A percentile compares a stretch with the other conserved stretches of the same genome.
These are phyloP conservation scores for Danio kyathit DNA, from an alignment of 2,797 vertebrate species.

Conservation along the genomic window DNA sequence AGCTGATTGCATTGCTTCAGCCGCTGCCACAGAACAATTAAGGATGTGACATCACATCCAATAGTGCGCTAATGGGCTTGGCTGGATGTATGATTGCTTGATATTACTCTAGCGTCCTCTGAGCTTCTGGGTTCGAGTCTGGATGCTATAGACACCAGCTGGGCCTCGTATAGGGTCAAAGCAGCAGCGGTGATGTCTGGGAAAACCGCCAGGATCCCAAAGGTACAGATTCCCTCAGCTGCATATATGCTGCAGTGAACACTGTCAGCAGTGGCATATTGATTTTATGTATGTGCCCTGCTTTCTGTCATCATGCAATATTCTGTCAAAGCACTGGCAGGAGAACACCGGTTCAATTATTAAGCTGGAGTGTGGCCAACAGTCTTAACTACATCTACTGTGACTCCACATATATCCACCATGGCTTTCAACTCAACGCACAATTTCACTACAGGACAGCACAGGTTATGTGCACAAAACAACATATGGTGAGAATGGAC, in stretches of 20 bases:
- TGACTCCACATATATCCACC: constrained; percentile 10
- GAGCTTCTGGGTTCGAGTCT: constrained; percentile 12
- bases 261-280: constrained; percentile 46
- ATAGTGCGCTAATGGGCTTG: constrained; percentile 59
- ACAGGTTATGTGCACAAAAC: not conserved
- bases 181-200: constrained; percentile 8
- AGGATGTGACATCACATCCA: constrained; percentile 64
- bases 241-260: constrained; percentile 39
- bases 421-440: constrained; percentile 23
- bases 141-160: constrained; percentile 31
- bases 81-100: constrained; percentile 52
- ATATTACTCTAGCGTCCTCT: constrained; percentile 44
- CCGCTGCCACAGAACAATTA: constrained; percentile 64
- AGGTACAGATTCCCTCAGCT: constrained; percentile 37
- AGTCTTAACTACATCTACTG: constrained; percentile 38
- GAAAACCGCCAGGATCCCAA: constrained; percentile 30
- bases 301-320: constrained; percentile 59
- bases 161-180: constrained; percentile 40
- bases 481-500: not conserved
- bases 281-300: constrained; percentile 53
- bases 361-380: constrained; percentile 50
- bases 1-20: constrained; percentile 67
- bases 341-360: constrained; percentile 53
- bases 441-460: constrained; percentile 53
- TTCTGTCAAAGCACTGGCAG: constrained; percentile 58